A percentile compares a stretch with the other conserved stretches of the same genome.
phyloP scores from a whole-genome alignment of 2,113 vertebrate genomes.

The Psittacara wagleri region DNA sequence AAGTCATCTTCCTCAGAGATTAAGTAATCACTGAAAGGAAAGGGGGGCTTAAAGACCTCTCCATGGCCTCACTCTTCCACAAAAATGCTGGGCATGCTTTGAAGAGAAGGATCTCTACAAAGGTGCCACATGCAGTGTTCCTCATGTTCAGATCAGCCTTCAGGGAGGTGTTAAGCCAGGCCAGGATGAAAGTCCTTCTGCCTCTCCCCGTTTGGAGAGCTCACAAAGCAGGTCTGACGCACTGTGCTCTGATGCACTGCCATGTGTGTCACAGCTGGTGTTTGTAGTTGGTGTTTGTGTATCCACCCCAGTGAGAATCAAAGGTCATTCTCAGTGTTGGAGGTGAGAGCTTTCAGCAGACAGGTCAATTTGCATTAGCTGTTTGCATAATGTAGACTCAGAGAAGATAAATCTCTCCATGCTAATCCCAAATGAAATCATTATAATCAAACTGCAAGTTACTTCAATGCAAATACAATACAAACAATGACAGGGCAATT shows the following conservation, averaged over 20 bases:
- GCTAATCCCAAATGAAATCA: slow-evolving; percentile 42
- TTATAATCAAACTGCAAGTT: slow-evolving; percentile 43
- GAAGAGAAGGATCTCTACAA: neutral
- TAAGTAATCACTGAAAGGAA: neutral
- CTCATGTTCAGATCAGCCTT: neutral
- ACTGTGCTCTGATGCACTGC: neutral
- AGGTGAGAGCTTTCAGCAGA: neutral
- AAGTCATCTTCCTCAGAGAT: neutral
- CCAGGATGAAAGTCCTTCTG: neutral
- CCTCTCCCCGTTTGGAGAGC: neutral
- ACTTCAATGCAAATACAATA: slow-evolving; percentile 33
- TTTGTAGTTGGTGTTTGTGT: neutral
- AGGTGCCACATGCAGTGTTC: neutral
- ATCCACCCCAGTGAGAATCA: neutral
- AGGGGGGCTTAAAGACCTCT: neutral
- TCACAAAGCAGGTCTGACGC: neutral
- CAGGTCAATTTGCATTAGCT: neutral
- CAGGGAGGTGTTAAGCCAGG: neutral
- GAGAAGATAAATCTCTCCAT: neutral
- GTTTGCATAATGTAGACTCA: neutral
- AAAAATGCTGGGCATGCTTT: neutral
- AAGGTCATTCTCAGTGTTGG: neutral
- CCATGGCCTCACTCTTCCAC: neutral
- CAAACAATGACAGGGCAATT: slow-evolving; percentile 50
- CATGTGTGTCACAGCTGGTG: neutral